Base-by-base conservation (phyloP, 2,113 vertebrate species). In the Corythoichthys intestinalis region DNA sequence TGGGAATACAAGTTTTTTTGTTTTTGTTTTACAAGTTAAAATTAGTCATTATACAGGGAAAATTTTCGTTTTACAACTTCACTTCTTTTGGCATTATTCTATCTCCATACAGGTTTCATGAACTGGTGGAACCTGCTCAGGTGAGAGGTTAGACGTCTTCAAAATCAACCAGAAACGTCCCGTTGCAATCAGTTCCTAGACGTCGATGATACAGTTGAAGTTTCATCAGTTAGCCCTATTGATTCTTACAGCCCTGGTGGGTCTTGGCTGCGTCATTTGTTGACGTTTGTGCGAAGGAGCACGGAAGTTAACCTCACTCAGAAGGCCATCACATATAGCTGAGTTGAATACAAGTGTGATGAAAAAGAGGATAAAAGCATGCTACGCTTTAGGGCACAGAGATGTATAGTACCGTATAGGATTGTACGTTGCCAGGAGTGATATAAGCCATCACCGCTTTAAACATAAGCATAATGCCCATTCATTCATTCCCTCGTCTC, bases 331-430 rank as follows among this genome's bases (percentile, higher is more conserved):
- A 52, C 35, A 37, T 63, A 70, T 46, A 46, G 57, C 17, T 35
- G 46, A 46, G 41, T 9, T 70, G 48, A 56, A 65, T 50, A 17
- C 60, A 71, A 71, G 58, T 70, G 60, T 84, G 70, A 78, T 85
- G 77, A 78, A 63, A 72, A 70, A 69, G 44, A 69, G 34, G 60
- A 71, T 62, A 20, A 72, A 70, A 70, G 52, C 14, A 67, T 66
- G 7, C 5, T 52, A 35, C 47, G 76, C 83, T 70, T 54, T 14
- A 71, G 63, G 76, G 66, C 63, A 48, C 34, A 11, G 11, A 11
- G 11, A 57, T 57, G 1, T 66, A 38, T 44, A 14, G 50, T 75
- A 56, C 54, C 4, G 15, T 70, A 50, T 71, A 70, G 67, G 62
- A 64, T 54, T 65, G 35, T 3, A 65, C 38, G 71, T 57, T 74